Evolutionary conservation across 2,888 invertebrate genomes (phyloP), one percentile per base, ranked within the genome.

Genomic region (Eupsilia transversa): DNA sequence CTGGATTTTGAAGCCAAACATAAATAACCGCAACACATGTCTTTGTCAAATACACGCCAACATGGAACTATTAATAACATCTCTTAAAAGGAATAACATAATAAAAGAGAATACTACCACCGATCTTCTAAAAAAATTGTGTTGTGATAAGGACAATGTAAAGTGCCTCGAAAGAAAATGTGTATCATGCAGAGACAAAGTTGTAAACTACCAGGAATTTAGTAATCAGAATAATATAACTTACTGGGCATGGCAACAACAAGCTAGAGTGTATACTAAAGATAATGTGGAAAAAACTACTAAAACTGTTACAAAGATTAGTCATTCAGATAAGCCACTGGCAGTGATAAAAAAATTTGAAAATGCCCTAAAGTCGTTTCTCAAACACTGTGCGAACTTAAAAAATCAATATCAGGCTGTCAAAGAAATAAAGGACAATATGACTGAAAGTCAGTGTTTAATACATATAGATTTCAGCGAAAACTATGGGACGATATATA

Each of bases 381-480:
- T 46, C 63, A 64, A 64, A 46, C 63, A 64, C 63, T 59, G 57
- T 69, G 46, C 60, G 59, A 69, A 69, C 9, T 65, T 65, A 52
- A 65, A 54, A 65, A 65, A 65, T 65, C 65, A 65, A 65, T 65
- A 65, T 65, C 65, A 65, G 65, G 52, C 65, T 65, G 65, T 65
- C 33, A 65, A 65, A 65, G 35, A 65, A 65, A 65, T 65, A 65
- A 65, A 65, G 52, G 35, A 65, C n/a, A 52, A 65, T 65, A 52
- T 65, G 65, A 52, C 43, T 63, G 63, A 63, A 63, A 63, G 63
- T 63, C 63, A 63, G 43, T 63, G 46, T 72, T 35, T 72, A 46
- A 52, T 77, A 35, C 72, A 78, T 60, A 57, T 83, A 23, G 80
- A 83, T 54, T 83, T 78, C 63, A 79, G 74, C 14, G 80, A 80